phyloP scores from a whole-genome alignment of 2,888 invertebrate genomes.

The Cyrtodaria siliqua region DNA sequence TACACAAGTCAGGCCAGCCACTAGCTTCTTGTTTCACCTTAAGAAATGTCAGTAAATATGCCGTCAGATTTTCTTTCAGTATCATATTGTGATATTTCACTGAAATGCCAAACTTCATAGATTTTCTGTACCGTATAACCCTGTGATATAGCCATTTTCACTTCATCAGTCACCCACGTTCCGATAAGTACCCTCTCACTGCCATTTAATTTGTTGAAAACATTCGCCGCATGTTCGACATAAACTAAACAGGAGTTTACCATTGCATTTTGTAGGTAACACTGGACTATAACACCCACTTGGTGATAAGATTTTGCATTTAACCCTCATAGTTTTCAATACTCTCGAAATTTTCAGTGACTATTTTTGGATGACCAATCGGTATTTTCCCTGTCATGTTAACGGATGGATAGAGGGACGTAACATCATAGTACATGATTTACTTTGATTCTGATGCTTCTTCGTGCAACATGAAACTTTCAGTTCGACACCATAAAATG shows the following conservation, averaged over 20 bases:
- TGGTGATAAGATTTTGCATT: slow-evolving; percentile 70
- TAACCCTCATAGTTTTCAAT: slow-evolving; percentile 63
- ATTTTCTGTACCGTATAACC: too few species aligned
- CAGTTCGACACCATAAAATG: slow-evolving; percentile 25
- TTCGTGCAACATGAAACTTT: slow-evolving; percentile 4
- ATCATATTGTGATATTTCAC: too few species aligned
- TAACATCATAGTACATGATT: slow-evolving; percentile 24
- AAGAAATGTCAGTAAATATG: too few species aligned
- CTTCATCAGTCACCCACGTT: too few species aligned
- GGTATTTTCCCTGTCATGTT: slow-evolving; percentile 5
- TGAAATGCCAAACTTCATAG: too few species aligned
- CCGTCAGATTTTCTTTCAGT: too few species aligned
- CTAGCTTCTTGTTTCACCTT: too few species aligned
- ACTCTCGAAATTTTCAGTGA: slow-evolving; percentile 41
- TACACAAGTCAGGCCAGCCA: too few species aligned
- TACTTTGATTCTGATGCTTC: slow-evolving; percentile 7
- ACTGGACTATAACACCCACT: slow-evolving; percentile 76
- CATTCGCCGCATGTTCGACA: too few species aligned
- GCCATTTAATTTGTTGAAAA: too few species aligned
- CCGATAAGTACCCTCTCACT: too few species aligned
- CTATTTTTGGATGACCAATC: slow-evolving; percentile 2
- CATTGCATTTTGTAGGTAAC: slow-evolving; percentile 74
- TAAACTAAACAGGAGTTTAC: slow-evolving; percentile 82
- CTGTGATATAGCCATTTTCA: too few species aligned
- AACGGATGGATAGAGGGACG: slow-evolving; percentile 16